Evolutionary conservation across 2,888 invertebrate genomes (phyloP), one percentile per base, ranked within the genome.

Genomic region (Hirtodrosophila alboralis): DNA sequence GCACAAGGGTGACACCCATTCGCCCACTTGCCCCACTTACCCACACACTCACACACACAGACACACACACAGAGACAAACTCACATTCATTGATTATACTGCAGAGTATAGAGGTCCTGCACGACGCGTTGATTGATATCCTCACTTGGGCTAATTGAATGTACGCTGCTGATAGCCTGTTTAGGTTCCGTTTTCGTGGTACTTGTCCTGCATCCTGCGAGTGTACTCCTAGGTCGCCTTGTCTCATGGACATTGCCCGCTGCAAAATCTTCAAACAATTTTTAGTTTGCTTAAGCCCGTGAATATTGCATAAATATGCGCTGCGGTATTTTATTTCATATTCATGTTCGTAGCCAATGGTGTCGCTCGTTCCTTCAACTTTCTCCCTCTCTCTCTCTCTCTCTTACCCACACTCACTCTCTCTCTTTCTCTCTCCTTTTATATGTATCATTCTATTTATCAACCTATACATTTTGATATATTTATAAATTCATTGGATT

Each of bases 101-200:
- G 30, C 33, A 14, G 33, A 33, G 23, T 49, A 28, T 23, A 10
- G 16, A 38, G 31, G 28, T n/a, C 36, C 28, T 51, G 36, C 40
- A 41, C 23, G 23, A 27, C 34, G 56, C 60, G 37, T 62, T 78
- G 78, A 81, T 84, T 77, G 78, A 81, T 78, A 74, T 84, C 57
- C 85, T 62, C 67, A 71, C 64, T 74, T 53, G 58, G 71, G 78
- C 78, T 84, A 81, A 78, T 78, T 84, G 83, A 81, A 69, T 76
- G 61, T 71, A 61, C 58, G 51, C 40, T 31, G 28, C 26, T 54
- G 51, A 56, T 61, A 45, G 51, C 44, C 54, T 43, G 54, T 34
- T 60, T 59, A 44, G 66, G 5, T 3, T 5, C 18, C 18, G 3
- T 4, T 21, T n/a, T n/a, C n/a, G n/a, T n/a, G n/a, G n/a, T n/a